Conservation (phyloP, 2,888 invertebrate genomes). For the Noctua janthe region DNA sequence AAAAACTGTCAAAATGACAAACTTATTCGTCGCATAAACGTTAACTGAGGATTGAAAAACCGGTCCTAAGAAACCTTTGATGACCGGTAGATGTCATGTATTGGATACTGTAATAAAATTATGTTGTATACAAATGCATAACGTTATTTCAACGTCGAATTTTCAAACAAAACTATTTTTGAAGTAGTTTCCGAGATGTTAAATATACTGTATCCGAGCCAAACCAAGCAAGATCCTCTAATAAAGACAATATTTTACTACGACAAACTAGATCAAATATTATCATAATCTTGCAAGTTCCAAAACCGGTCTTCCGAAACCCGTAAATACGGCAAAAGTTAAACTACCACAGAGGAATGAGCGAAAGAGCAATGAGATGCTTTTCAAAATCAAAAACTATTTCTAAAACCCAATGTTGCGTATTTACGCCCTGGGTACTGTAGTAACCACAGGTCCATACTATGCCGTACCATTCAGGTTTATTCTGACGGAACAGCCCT, state of each 20-base stretch:
- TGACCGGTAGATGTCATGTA: background rate
- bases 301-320: conserved; percentile 32
- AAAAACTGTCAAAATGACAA: too few species aligned
- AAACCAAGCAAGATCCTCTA: background rate
- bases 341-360: background rate
- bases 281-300: conserved; percentile 35
- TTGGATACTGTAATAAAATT: too few species aligned
- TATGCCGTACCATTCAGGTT: conserved; percentile 73
- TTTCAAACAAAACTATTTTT: background rate
- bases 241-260: conserved; percentile 43
- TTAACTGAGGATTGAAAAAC: too few species aligned
- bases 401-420: background rate
- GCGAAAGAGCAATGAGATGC: too few species aligned
- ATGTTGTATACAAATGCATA: background rate
- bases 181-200: background rate
- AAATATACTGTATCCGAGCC: background rate
- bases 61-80: background rate
- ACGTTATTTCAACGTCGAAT: background rate
- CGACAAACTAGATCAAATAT: conserved; percentile 33
- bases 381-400: background rate
- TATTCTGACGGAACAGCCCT: conserved; percentile 81
- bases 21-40: too few species aligned
- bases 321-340: background rate
- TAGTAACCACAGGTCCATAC: conserved; percentile 61
- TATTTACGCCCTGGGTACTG: background rate